Base-by-base conservation (phyloP, 2,113 vertebrate genomes). In the Nansenia antarctica region DNA sequence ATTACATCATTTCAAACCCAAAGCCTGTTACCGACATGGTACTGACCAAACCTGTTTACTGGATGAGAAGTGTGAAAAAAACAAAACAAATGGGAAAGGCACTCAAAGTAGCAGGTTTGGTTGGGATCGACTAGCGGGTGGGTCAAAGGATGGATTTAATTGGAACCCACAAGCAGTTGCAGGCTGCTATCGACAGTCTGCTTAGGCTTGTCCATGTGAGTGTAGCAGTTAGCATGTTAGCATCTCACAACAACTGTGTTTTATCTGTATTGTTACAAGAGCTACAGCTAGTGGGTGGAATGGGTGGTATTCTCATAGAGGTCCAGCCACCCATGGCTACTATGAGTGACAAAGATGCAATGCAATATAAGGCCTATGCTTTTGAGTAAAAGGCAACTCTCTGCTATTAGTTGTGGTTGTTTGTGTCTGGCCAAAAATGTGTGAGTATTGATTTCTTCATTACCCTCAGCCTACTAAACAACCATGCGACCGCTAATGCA, bases 381-480 rank as follows among this genome's bases (percentile, higher is more conserved):
- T 9, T 5, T 9, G 9, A n/a, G 7, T 7, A 47, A 9, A 7
- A 9, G 45, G 3, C 18, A 9, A n/a, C 49, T 53, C 18, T 29
- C 54, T 57, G 54, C 24, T 37, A 18, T 63, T 35, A 39, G 7
- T 55, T 39, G 52, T 2, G 14, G 14, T 3, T n/a, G 47, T 55
- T 7, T 49, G 39, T 70, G 14, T 52, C 14, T 67, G 15, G 49
- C 26, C 79, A 82, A 80, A 82, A 52, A 75, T 79, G 58, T 73
- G 72, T 89, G 74, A 88, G 81, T 85, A 93, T 92, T 89, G 92
- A 92, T 91, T 89, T 85, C 52, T 81, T 82, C 81, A 91, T 92
- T 92, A 92, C 73, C 75, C 75, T 83, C 86, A 90, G 85, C 84
- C 89, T 87, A 91, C 75, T 92, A 88, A 91, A 86, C 88, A 90